These are phyloP conservation scores for Dynastes tityus DNA, from an alignment of 2,888 invertebrate species.

Conservation along the genomic window DNA sequence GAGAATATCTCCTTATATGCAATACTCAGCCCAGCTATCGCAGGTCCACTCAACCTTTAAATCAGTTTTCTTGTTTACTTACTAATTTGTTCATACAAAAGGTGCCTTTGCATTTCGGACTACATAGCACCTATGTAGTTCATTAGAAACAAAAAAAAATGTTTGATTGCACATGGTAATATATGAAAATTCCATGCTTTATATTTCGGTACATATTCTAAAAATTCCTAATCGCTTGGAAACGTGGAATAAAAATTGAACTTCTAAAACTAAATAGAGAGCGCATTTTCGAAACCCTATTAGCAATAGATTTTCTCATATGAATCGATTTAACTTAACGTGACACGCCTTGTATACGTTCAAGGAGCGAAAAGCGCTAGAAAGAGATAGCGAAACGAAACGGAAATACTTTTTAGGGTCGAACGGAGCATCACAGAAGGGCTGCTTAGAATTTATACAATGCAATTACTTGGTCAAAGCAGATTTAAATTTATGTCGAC, in stretches of 20 bases:
- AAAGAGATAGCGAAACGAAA: conserved; percentile 3
- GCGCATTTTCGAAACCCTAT: not conserved
- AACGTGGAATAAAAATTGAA: not conserved
- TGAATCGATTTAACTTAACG: not conserved
- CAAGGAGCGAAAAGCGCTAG: not conserved
- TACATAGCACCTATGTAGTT: too few species aligned
- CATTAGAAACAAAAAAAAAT: too few species aligned
- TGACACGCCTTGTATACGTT: conserved; percentile 20
- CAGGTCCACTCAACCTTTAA: too few species aligned
- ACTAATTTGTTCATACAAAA: too few species aligned
- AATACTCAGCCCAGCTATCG: too few species aligned
- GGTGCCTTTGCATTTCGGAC: too few species aligned
- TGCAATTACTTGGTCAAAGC: conserved; percentile 62
- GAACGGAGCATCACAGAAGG: conserved; percentile 50
- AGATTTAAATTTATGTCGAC: conserved; percentile 53
- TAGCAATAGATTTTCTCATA: not conserved
- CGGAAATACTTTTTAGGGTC: conserved; percentile 42
- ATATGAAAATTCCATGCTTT: not conserved
- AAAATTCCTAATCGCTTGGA: not conserved
- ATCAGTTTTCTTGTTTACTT: too few species aligned
- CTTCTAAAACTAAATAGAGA: not conserved
- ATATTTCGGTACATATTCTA: not conserved
- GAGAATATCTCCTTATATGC: too few species aligned
- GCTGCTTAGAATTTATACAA: conserved; percentile 63
- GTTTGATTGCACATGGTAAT: too few species aligned